phyloP scores from a whole-genome alignment of 2,888 invertebrate genomes.

The Nemotelus nigrinus region DNA sequence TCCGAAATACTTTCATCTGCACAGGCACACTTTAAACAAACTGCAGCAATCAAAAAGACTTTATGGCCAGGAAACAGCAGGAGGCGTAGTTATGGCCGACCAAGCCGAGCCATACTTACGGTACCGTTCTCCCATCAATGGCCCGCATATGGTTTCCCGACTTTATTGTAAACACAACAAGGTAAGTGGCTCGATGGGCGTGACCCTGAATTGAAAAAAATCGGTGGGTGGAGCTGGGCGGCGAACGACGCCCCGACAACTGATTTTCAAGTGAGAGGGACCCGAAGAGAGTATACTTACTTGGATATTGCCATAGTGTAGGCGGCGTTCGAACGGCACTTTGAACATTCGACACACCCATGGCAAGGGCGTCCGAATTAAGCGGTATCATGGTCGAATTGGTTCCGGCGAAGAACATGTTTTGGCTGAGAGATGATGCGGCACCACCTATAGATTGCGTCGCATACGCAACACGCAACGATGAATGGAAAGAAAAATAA shows the following conservation, averaged over 20 bases:
- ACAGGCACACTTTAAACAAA: background rate
- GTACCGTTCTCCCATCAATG: conserved; percentile 31
- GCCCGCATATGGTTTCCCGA: conserved; percentile 23
- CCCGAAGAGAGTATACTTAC: conserved; percentile 66
- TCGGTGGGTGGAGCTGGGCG: background rate
- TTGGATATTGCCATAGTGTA: conserved; percentile 84
- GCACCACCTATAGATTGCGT: conserved; percentile 50
- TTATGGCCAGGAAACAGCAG: conserved; percentile 34
- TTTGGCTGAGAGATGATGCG: conserved; percentile 54
- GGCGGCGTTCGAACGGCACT: conserved; percentile 70
- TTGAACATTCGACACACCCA: conserved; percentile 53
- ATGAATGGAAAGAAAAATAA: conserved; percentile 30
- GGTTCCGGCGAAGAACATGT: conserved; percentile 55
- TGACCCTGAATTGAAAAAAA: background rate
- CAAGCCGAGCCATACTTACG: conserved; percentile 35
- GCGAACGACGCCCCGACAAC: background rate
- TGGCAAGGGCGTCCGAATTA: conserved; percentile 52
- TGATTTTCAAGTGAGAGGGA: background rate
- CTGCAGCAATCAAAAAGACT: conserved; percentile 11
- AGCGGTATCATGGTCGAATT: conserved; percentile 54
- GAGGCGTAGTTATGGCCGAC: conserved; percentile 45
- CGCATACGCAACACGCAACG: conserved; percentile 25
- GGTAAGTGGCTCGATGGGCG: background rate
- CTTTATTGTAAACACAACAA: conserved; percentile 20
- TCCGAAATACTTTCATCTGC: conserved; percentile 22